Base-by-base conservation (phyloP, 2,888 invertebrate genomes). In the Liodrosophila aerea region DNA sequence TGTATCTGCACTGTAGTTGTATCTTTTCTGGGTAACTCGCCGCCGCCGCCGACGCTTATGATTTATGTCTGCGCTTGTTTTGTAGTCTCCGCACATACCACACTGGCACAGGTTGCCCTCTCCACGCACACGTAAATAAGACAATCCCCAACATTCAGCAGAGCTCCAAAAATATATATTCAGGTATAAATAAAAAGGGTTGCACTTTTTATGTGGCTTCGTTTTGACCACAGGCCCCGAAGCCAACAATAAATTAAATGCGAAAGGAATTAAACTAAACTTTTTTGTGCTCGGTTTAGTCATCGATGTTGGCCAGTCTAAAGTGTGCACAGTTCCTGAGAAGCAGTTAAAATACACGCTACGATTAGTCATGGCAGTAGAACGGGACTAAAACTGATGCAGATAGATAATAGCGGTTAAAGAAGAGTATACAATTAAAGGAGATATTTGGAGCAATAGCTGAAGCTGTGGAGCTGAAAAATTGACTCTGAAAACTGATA, bases 251-350 rank as follows among this genome's bases (percentile, higher is more conserved):
- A 85, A 80, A 80, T 80, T 85, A 83, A 80, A 83, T 66, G 73
- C 80, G 64, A 69, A 66, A 80, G 72, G 76, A 85, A 85, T 85
- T 80, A 80, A 83, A 83, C 83, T 83, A 83, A 83, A 83, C 69
- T 66, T 71, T 71, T 2, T 22, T 22, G 3, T 40, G 64, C 50
- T 44, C 39, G 40, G 69, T 80, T 80, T 83, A 85, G 83, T 80
- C 78, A 80, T 80, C 85, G 54, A 76, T 83, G 83, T 76, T 83
- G 80, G 82, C 56, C 63, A 62, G 64, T 57, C 49, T 43, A 22
- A 22, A 22, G 22, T 22, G 47, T 30, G 43, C 53, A n/a, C 8
- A 57, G 65, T 56, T 66, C 60, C 59, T 52, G 62, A 56, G 68
- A 76, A 82, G 36, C 58, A 37, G 34, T 43, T 18, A 43, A 44